These are phyloP conservation scores for Lamellibrachia columna DNA, from an alignment of 2,888 invertebrate species.

Conservation along the genomic window DNA sequence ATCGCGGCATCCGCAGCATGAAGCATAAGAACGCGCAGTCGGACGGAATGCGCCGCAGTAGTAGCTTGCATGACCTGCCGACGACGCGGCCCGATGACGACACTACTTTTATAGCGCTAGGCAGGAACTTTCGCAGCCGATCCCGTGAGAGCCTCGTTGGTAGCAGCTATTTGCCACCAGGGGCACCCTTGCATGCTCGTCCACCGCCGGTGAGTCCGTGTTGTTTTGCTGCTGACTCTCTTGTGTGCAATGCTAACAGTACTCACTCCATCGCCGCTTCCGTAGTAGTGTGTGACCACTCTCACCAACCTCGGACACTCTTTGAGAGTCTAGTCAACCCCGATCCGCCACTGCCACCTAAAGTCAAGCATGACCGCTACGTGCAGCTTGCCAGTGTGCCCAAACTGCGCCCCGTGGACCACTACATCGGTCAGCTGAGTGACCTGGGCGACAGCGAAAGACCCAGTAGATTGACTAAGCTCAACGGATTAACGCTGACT, in stretches of 20 bases:
- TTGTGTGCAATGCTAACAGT: background rate
- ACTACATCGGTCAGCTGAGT: slow-evolving; percentile 21
- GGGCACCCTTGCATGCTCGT: background rate
- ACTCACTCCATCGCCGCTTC: slow-evolving; percentile 17
- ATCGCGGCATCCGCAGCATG: slow-evolving; percentile 60
- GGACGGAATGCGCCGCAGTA: slow-evolving; percentile 61
- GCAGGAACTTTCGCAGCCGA: slow-evolving; percentile 27
- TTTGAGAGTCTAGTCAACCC: slow-evolving; percentile 35
- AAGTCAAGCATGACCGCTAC: slow-evolving; percentile 30
- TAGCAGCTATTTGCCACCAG: background rate
- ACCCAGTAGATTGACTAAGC: background rate
- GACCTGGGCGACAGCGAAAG: background rate
- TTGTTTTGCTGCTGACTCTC: background rate
- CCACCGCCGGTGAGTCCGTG: slow-evolving; percentile 36
- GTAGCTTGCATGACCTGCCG: slow-evolving; percentile 57
- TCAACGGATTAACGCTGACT: background rate
- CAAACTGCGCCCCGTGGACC: slow-evolving; percentile 29
- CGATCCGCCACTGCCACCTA: slow-evolving; percentile 27
- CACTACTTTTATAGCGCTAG: background rate
- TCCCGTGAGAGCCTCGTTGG: slow-evolving; percentile 31
- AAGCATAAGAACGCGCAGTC: slow-evolving; percentile 59
- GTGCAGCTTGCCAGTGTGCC: slow-evolving; percentile 36
- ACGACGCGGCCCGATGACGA: slow-evolving; percentile 32
- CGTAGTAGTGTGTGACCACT: slow-evolving; percentile 14
- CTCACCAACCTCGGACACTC: slow-evolving; percentile 30